Percentiles rank a stretch among this genome's conserved stretches.
Evolutionary conservation across 2,113 vertebrate genomes (phyloP).

Genomic region (Melanocharis versteri): DNA sequence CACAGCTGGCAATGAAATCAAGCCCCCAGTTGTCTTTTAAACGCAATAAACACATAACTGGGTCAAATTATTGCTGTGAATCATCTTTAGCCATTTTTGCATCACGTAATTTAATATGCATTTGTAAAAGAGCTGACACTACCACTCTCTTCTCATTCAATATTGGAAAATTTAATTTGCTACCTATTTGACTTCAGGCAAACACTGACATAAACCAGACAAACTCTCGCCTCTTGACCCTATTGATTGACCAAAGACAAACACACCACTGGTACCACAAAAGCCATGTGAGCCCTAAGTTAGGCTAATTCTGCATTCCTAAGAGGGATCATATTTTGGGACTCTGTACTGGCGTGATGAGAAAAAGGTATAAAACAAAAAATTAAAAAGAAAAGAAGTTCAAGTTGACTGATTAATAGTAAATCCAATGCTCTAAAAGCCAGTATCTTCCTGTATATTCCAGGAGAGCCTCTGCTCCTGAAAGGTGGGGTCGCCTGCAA

Average conservation of each 20-base stretch:
- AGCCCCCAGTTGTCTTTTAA: conserved; percentile 4
- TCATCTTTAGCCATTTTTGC: conserved; percentile 48
- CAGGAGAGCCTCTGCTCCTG: not conserved
- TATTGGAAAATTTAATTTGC: conserved; percentile 70
- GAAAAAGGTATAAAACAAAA: not conserved
- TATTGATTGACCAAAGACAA: conserved; percentile 59
- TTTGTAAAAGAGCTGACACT: conserved; percentile 60
- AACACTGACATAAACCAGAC: conserved; percentile 62
- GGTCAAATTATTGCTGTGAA: conserved; percentile 44
- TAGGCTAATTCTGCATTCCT: not conserved
- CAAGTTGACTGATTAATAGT: conserved; percentile 12
- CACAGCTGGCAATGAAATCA: conserved; percentile 36
- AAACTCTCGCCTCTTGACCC: conserved; percentile 59
- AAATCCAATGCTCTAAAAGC: not conserved
- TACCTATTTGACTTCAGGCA: conserved; percentile 65
- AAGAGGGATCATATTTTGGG: not conserved
- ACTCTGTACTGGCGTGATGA: fast-evolving
- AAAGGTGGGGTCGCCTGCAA: not conserved
- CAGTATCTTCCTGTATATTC: not conserved
- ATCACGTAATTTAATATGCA: conserved; percentile 58
- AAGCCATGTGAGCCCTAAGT: not conserved
- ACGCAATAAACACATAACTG: conserved; percentile 25
- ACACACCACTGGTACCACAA: conserved; percentile 15
- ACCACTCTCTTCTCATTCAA: conserved; percentile 39
- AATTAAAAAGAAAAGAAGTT: not conserved